Evolutionary conservation across 2,888 invertebrate genomes (phyloP).

Genomic region (Drosophila quinaria): DNA sequence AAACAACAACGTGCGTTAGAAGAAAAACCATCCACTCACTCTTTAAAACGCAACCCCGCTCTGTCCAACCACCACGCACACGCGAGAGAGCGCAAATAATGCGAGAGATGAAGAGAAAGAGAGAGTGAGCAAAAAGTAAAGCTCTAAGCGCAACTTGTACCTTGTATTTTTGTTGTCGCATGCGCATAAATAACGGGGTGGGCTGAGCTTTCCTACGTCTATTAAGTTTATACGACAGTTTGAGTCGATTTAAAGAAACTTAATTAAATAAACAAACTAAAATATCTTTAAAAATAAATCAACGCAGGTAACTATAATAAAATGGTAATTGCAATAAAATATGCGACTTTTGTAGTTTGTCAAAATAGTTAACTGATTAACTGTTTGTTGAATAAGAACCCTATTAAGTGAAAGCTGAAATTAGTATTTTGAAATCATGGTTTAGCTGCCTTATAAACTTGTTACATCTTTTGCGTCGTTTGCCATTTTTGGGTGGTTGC

Average conservation of each 20-base stretch:
- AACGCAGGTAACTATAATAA: too few relatives aligned
- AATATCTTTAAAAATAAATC: too few relatives aligned
- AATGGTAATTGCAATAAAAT: neutral
- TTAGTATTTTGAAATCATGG: neutral
- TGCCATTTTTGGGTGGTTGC: slow-evolving; percentile 73
- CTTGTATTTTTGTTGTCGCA: slow-evolving; percentile 43
- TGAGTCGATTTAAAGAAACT: neutral
- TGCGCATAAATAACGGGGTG: slow-evolving; percentile 57
- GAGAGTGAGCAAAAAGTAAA: slow-evolving; percentile 18
- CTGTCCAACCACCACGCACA: slow-evolving; percentile 53
- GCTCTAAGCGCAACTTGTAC: slow-evolving; percentile 43
- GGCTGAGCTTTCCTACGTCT: slow-evolving; percentile 39
- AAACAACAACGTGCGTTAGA: slow-evolving; percentile 31
- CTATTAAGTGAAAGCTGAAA: neutral
- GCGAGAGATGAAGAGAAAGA: slow-evolving; percentile 5
- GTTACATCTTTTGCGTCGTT: slow-evolving; percentile 34
- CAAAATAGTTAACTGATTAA: neutral
- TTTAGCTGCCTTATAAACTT: neutral
- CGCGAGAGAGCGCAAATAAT: neutral
- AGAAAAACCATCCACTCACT: slow-evolving; percentile 46
- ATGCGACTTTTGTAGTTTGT: neutral
- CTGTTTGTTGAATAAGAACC: neutral
- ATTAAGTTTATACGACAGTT: neutral
- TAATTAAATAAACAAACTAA: too few relatives aligned
- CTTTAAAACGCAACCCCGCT: slow-evolving; percentile 32